A percentile compares a stretch with the other conserved stretches of the same genome.
Evolutionary conservation across 2,888 invertebrate species (phyloP).

Genomic region (Thecocarcelia acutangulata): DNA sequence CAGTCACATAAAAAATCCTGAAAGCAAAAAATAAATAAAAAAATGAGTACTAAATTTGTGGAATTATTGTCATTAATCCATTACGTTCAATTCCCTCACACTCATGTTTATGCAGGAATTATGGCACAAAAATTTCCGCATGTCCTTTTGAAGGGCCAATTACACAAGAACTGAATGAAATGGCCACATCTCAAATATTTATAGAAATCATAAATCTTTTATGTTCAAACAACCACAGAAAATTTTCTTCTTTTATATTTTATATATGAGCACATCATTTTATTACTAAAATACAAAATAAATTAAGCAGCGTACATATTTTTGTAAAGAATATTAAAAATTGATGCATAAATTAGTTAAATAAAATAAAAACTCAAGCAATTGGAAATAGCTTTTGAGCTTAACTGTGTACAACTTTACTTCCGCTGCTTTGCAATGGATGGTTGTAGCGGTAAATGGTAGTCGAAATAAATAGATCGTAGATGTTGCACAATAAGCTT

Average conservation of each 20-base stretch:
- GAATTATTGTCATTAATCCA: conserved; percentile 50
- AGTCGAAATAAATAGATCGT: too few species aligned
- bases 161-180: background rate
- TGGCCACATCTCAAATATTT: conserved; percentile 33
- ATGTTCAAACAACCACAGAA: background rate
- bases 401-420: too few species aligned
- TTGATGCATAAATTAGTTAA: too few species aligned
- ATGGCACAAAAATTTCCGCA: conserved; percentile 7
- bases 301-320: too few species aligned
- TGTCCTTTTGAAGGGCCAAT: background rate
- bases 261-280: too few species aligned
- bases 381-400: too few species aligned
- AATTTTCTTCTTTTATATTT: too few species aligned
- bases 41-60: conserved; percentile 39
- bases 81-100: conserved; percentile 43
- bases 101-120: conserved; percentile 37
- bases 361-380: too few species aligned
- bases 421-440: too few species aligned
- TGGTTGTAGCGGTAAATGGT: too few species aligned
- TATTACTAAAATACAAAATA: background rate
- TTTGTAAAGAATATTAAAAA: too few species aligned
- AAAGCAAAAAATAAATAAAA: background rate
- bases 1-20: background rate
- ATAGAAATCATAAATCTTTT: conserved; percentile 45
- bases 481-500: too few species aligned